phyloP scores from a whole-genome alignment of 1,140 invertebrate species.

The Varroa destructor region DNA sequence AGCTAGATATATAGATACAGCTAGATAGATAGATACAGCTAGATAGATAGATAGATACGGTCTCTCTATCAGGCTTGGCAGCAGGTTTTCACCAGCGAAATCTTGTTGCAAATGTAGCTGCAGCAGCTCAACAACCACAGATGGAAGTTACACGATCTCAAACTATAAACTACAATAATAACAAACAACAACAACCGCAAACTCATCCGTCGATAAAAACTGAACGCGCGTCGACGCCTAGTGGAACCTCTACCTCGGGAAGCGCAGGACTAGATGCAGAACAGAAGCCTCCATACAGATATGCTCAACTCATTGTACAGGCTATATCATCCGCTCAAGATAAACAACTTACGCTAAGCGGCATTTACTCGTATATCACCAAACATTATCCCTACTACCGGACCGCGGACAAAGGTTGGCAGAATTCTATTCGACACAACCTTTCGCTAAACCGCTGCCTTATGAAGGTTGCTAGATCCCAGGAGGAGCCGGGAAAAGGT shows the following conservation, averaged over 20 bases:
- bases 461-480: slow-evolving; percentile 87
- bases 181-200: neutral
- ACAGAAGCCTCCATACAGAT: slow-evolving; percentile 91
- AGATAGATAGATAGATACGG: neutral
- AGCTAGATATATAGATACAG: too few relatives aligned
- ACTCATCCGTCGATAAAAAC: neutral
- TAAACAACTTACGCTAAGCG: slow-evolving; percentile 91
- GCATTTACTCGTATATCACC: slow-evolving; percentile 96
- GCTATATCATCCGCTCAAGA: slow-evolving; percentile 84
- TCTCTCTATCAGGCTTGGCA: slow-evolving; percentile 33
- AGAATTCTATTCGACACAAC: slow-evolving; percentile 97
- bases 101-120: slow-evolving; percentile 9
- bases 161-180: neutral
- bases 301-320: slow-evolving; percentile 95
- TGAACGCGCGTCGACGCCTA: neutral
- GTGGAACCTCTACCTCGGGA: neutral
- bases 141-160: slow-evolving; percentile 1
- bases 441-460: slow-evolving; percentile 93
- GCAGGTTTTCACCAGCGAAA: slow-evolving; percentile 17
- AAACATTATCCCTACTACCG: slow-evolving; percentile 97
- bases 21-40: too few relatives aligned
- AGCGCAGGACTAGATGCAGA: slow-evolving; percentile 48
- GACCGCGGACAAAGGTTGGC: slow-evolving; percentile 96
- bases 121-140: neutral
- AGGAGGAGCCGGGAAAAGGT: slow-evolving; percentile 94